Evolutionary conservation across 23 tunicate species (phyloP).

Genomic region (Ciona savignyi): DNA sequence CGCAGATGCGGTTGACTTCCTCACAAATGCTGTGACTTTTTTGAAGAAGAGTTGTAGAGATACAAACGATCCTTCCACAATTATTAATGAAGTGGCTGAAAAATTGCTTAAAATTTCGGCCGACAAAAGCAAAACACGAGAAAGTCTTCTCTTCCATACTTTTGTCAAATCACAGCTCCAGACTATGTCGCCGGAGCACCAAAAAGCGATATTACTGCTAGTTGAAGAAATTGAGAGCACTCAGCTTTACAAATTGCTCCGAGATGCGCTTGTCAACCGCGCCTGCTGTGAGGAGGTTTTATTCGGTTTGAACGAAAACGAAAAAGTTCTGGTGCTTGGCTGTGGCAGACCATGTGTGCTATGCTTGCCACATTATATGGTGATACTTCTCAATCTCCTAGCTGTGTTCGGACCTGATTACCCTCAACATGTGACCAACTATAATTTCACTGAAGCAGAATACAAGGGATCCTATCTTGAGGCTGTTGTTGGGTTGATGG

Average conservation of each 20-base stretch:
- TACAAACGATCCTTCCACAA: not conserved
- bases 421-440: not conserved
- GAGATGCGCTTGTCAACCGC: not conserved
- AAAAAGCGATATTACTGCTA: conserved; percentile 28
- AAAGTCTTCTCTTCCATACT: conserved; percentile 25
- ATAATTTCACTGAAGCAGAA: conserved; percentile 2
- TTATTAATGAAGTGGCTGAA: not conserved
- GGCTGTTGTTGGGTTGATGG: not conserved
- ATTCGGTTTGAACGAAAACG: not conserved
- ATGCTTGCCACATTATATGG: conserved; percentile 35
- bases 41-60: conserved; percentile 12
- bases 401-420: conserved; percentile 5
- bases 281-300: not conserved
- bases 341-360: conserved; percentile 14
- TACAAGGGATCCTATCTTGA: conserved; percentile 12
- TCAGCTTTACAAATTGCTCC: conserved; percentile 19
- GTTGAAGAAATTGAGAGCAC: conserved; percentile 32
- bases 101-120: not conserved
- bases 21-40: conserved; percentile 13
- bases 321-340: not conserved
- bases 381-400: conserved; percentile 14
- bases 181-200: conserved; percentile 43
- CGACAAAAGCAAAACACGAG: too few relatives aligned
- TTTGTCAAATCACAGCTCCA: conserved; percentile 10
- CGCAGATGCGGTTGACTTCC: conserved; percentile 12